phyloP scores from a whole-genome alignment of 2,797 vertebrate species.

The Pampus argenteus region DNA sequence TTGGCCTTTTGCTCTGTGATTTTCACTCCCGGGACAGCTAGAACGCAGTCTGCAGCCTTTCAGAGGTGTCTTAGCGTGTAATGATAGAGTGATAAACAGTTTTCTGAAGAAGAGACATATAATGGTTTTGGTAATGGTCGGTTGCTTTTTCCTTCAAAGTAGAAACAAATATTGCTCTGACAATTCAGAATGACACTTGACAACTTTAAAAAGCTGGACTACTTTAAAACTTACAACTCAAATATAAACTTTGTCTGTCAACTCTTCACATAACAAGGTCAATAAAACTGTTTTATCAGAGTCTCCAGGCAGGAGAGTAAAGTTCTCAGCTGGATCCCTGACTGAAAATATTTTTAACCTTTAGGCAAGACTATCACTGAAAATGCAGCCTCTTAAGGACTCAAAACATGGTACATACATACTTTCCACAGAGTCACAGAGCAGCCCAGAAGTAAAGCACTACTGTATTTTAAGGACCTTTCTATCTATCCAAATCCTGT shows the following conservation, averaged over 20 bases:
- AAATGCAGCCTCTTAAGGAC: slow-evolving; percentile 47
- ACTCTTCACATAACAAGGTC: slow-evolving; percentile 35
- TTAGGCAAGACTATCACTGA: slow-evolving; percentile 38
- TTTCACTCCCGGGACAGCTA: background rate
- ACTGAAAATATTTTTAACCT: slow-evolving; percentile 55
- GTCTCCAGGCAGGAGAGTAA: slow-evolving; percentile 27
- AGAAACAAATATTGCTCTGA: slow-evolving; percentile 16
- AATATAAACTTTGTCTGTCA: slow-evolving; percentile 29
- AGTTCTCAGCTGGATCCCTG: slow-evolving; percentile 38
- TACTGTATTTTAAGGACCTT: slow-evolving; percentile 50
- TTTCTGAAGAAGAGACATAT: slow-evolving; percentile 9
- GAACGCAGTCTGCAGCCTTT: slow-evolving; percentile 18
- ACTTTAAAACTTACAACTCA: slow-evolving; percentile 37
- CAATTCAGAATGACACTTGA: slow-evolving; percentile 16
- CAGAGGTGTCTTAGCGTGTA: slow-evolving; percentile 14
- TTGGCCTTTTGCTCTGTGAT: slow-evolving; percentile 33
- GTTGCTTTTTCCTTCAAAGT: slow-evolving; percentile 18
- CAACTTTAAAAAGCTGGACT: slow-evolving; percentile 12
- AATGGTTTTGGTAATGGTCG: background rate
- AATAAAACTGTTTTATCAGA: slow-evolving; percentile 38
- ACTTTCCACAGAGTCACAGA: slow-evolving; percentile 42
- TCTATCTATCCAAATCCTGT: slow-evolving; percentile 57
- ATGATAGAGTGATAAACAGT: slow-evolving; percentile 19
- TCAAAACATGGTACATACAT: slow-evolving; percentile 35
- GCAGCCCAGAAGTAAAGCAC: slow-evolving; percentile 40